These are phyloP conservation scores for Gambusia holbrooki DNA, from an alignment of 2,113 vertebrate species.

Conservation along the genomic window DNA sequence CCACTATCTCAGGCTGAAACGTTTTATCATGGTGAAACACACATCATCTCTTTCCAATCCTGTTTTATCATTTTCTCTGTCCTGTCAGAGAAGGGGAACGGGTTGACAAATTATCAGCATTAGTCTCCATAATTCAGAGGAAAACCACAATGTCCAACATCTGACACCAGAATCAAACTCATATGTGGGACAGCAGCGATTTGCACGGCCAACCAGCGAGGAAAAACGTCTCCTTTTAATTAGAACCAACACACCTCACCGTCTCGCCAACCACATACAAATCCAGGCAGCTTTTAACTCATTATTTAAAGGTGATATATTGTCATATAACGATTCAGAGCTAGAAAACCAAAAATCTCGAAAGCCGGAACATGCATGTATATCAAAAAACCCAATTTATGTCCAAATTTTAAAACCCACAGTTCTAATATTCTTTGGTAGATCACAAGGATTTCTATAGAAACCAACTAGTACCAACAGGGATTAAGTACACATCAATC, in stretches of 20 bases:
- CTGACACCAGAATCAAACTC: conserved; percentile 50
- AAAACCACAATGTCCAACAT: conserved; percentile 46
- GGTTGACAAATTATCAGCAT: conserved; percentile 61
- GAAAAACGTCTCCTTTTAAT: conserved; percentile 41
- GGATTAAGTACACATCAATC: no score
- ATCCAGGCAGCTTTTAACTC: conserved; percentile 22
- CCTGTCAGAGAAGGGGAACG: conserved; percentile 37
- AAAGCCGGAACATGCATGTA: not conserved
- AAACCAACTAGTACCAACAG: not conserved
- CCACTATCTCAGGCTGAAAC: conserved; percentile 63
- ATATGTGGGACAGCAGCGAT: conserved; percentile 23
- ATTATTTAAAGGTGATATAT: conserved; percentile 1
- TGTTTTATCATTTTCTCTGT: conserved; percentile 14
- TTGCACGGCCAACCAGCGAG: not conserved
- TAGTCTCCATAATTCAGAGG: conserved; percentile 42
- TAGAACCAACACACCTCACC: conserved; percentile 1
- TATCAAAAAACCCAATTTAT: not conserved
- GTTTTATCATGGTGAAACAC: conserved; percentile 59
- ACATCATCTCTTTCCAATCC: conserved; percentile 53
- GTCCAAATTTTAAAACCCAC: not conserved
- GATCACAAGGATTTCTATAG: not conserved
- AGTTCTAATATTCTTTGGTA: not conserved
- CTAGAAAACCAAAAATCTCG: not conserved
- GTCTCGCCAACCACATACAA: conserved; percentile 18
- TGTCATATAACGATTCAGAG: not conserved